Base-by-base conservation (phyloP, 2,113 vertebrate species). In the Anarrhichthys ocellatus region DNA sequence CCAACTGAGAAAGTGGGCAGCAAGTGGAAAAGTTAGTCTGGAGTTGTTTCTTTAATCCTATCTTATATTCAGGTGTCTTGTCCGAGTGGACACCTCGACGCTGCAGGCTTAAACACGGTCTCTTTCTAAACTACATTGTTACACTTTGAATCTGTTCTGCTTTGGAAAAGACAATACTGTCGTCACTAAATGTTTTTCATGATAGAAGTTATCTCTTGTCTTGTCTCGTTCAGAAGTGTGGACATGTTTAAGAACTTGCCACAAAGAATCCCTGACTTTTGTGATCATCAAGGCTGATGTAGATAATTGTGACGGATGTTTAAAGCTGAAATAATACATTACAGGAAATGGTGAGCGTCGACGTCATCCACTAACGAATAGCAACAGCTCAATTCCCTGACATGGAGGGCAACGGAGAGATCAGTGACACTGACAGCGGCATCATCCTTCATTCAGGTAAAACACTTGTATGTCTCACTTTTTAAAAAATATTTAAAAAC, bases 391-490 rank as follows among this genome's bases (percentile, higher is more conserved):
- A 38, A 83, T 50, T 61, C 48, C 34, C 79, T 54, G 71, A 82
- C 85, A 97, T 97, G 96, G 96, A 96, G 67, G 92, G 80, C 59
- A 97, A 95, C 78, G 96, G 96, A 64, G 96, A 97, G 83, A 92
- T 93, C 92, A 97, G 96, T 29, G 96, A 97, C 92, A 95, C 95
- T 0, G 96, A 97, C 94, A 97, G 96, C 1, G 97, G 96, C 65
- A 95, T 97, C 92, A 97, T 97, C 87, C 94, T 97, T 79, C 96
- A 97, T 88, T 97, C 96, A 79, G 96, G 97, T 97, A 94, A 93
- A 72, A 63, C 29, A 32, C n/a, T 27, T 59, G 36, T 13, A 5
- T 70, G 7, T 46, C 9, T 66, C 29, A 40, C 20, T 63, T 27
- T 58, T 14, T 6, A 0, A 58, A 58, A 58, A 34, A 34, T 27